phyloP scores from a whole-genome alignment of 2,888 invertebrate species.

The Dryocosmus kuriphilus region DNA sequence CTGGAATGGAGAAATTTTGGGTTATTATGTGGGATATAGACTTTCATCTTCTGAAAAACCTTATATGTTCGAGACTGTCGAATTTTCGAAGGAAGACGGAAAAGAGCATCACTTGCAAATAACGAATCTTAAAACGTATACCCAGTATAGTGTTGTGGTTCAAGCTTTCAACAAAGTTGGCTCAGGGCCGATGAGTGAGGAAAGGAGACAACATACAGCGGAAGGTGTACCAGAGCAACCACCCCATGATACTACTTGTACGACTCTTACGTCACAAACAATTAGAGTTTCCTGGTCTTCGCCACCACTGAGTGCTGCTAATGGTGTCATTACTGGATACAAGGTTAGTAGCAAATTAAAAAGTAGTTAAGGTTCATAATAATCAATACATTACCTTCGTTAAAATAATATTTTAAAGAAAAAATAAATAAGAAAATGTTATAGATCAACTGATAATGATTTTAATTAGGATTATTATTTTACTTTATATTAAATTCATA shows the following conservation, averaged over 20 bases:
- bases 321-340: constrained; percentile 97
- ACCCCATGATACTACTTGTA: constrained; percentile 94
- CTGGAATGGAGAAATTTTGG: constrained; percentile 95
- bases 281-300: constrained; percentile 97
- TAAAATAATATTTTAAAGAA: no score
- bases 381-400: no score
- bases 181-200: constrained; percentile 93
- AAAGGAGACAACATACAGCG: constrained; percentile 94
- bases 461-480: no score
- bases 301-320: constrained; percentile 93
- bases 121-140: constrained; percentile 92
- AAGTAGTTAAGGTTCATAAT: no score
- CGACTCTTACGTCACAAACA: constrained; percentile 95
- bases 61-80: constrained; percentile 93
- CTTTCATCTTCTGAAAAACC: constrained; percentile 91
- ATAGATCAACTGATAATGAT: no score
- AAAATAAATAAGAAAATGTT: no score
- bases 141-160: constrained; percentile 96
- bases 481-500: no score
- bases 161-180: constrained; percentile 97
- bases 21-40: constrained; percentile 95
- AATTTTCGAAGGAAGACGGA: constrained; percentile 93
- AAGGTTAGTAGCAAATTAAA: constrained; percentile 78
- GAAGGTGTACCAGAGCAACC: constrained; percentile 96
- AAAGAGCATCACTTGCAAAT: constrained; percentile 93